A percentile compares a stretch with the other conserved stretches of the same genome.
phyloP scores from a whole-genome alignment of 1,140 invertebrate genomes.

The Halictus rubicundus region DNA sequence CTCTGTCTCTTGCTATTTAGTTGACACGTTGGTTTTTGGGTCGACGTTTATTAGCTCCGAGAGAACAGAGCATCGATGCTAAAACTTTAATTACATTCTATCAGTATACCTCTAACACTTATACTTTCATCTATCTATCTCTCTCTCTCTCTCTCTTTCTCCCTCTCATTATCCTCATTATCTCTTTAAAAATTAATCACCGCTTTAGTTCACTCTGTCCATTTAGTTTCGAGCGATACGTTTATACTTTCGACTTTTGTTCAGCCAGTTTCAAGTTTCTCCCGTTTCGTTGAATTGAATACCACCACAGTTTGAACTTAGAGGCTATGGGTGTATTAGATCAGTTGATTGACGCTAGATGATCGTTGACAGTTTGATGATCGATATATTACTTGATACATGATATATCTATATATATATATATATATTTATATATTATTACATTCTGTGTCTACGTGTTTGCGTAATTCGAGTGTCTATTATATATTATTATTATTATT shows the following conservation, averaged over 20 bases:
- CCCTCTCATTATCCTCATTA: neutral
- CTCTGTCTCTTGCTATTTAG: conserved; percentile 43
- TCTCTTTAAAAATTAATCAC: conserved; percentile 16
- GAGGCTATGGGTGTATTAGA: conserved; percentile 71
- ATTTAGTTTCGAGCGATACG: conserved; percentile 14
- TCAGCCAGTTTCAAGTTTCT: neutral
- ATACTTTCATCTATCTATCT: conserved; percentile 8
- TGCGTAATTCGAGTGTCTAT: conserved; percentile 50
- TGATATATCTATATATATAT: conserved; percentile 33
- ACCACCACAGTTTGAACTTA: conserved; percentile 48
- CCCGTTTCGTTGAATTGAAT: conserved; percentile 40
- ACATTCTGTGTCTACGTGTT: conserved; percentile 53
- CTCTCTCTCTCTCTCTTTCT: too few species aligned
- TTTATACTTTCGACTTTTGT: neutral
- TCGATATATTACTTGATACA: conserved; percentile 50
- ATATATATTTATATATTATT: neutral
- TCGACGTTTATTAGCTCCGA: conserved; percentile 54
- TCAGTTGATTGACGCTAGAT: conserved; percentile 61
- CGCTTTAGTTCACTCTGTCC: conserved; percentile 33
- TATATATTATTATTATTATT: conserved; percentile 18
- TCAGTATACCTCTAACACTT: conserved; percentile 20
- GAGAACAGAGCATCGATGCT: conserved; percentile 53
- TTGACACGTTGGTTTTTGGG: conserved; percentile 40
- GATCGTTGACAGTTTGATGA: conserved; percentile 53
- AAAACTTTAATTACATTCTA: conserved; percentile 40